phyloP scores from a whole-genome alignment of 2,797 vertebrate genomes.

The Lophura swinhoii region DNA sequence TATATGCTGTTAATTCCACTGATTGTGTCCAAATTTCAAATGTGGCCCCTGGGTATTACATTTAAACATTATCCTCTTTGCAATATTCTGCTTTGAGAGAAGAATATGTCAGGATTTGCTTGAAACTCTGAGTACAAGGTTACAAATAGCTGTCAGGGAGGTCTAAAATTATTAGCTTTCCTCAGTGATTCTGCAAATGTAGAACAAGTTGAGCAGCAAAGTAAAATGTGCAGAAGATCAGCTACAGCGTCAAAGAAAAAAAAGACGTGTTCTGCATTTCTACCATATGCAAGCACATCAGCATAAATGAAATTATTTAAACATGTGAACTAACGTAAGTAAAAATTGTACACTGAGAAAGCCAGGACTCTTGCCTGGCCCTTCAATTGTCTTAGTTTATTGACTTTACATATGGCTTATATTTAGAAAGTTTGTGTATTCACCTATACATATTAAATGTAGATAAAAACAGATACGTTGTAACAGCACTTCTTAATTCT shows the following conservation, averaged over 20 bases:
- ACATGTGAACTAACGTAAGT: neutral
- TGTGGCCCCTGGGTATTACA: neutral
- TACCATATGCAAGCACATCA: neutral
- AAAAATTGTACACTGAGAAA: neutral
- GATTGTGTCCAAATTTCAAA: slow-evolving; percentile 15
- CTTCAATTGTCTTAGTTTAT: neutral
- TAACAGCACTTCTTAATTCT: neutral
- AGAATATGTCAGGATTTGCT: neutral
- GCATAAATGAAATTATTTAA: neutral
- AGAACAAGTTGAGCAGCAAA: neutral
- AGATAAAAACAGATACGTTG: neutral
- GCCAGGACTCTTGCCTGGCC: accelerated
- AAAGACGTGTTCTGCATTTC: neutral
- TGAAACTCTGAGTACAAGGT: neutral
- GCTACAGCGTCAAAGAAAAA: neutral
- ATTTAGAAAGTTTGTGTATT: neutral
- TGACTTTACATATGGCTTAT: neutral
- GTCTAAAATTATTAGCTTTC: slow-evolving; percentile 23
- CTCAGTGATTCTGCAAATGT: neutral
- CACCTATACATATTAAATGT: neutral
- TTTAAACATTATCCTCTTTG: slow-evolving; percentile 8
- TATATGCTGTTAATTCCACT: neutral
- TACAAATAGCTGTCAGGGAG: neutral
- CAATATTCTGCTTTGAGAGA: neutral
- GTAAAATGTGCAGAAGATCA: neutral